phyloP scores from a whole-genome alignment of 2,888 invertebrate species.

The Tachina lurida region DNA sequence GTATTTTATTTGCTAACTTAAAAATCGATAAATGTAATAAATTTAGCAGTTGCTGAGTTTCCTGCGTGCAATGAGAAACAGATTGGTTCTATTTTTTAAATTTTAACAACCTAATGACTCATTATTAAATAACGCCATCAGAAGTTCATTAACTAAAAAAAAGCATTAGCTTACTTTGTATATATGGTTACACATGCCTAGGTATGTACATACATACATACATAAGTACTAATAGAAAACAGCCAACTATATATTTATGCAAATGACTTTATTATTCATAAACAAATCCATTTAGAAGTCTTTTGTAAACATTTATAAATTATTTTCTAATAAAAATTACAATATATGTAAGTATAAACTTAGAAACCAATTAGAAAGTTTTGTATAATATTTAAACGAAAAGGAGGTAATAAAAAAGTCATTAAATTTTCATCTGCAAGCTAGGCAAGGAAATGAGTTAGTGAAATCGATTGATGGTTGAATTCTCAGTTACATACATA shows the following conservation, averaged over 20 bases:
- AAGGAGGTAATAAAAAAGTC: constrained; percentile 12
- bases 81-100: constrained; percentile 27
- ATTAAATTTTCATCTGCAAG: constrained; percentile 13
- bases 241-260: constrained; percentile 35
- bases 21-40: not conserved
- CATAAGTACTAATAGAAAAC: not conserved
- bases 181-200: constrained; percentile 6
- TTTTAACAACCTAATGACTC: constrained; percentile 45
- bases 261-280: constrained; percentile 31
- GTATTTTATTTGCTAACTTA: constrained; percentile 13
- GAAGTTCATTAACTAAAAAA: constrained; percentile 40
- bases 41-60: not conserved
- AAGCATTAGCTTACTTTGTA: constrained; percentile 25
- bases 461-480: too few species aligned
- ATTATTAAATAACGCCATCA: constrained; percentile 62
- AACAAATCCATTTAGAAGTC: not conserved
- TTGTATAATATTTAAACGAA: constrained; percentile 16
- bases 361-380: constrained; percentile 37
- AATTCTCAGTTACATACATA: too few species aligned
- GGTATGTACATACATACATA: not conserved
- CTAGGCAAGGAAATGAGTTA: too few species aligned
- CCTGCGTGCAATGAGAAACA: not conserved
- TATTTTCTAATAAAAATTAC: constrained; percentile 26
- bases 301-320: not conserved
- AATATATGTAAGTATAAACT: not conserved